A percentile compares a stretch with the other conserved stretches of the same genome.
Conservation (phyloP, 2,113 vertebrate genomes). For the Drymodes brunneopygia region DNA sequence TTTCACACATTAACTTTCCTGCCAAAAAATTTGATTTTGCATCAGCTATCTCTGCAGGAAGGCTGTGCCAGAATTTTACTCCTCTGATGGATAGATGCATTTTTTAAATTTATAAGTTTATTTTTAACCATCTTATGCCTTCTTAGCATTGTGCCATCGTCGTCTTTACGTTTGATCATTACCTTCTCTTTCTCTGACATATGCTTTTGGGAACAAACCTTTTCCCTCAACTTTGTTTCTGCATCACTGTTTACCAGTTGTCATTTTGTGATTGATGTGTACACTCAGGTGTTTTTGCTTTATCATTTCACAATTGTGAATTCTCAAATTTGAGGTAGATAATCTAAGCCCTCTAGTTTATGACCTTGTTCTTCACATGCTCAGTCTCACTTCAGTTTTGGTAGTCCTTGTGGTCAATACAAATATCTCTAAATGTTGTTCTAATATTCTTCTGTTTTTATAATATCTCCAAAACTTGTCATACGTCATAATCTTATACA, state of each 20-base stretch:
- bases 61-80: neutral
- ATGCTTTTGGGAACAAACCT: neutral
- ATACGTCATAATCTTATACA: neutral
- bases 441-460: neutral
- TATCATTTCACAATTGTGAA: neutral
- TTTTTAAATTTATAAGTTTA: neutral
- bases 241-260: neutral
- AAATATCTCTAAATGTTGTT: neutral
- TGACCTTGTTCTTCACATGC: neutral
- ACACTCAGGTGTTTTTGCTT: slow-evolving; percentile 18
- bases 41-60: neutral
- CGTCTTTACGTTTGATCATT: neutral
- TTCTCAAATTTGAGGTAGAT: neutral
- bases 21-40: neutral
- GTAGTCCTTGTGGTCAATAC: neutral
- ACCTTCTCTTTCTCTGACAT: neutral
- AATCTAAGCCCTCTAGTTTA: neutral
- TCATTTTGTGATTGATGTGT: slow-evolving; percentile 16
- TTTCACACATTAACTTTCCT: neutral
- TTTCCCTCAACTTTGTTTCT: neutral
- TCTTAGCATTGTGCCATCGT: neutral
- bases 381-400: neutral
- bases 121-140: neutral
- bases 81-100: neutral
- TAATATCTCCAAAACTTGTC: neutral